Percentiles rank a stretch among this genome's conserved stretches.
These are phyloP conservation scores for Drosophila ohnishii DNA, from an alignment of 1,140 invertebrate genomes.

Conservation along the genomic window DNA sequence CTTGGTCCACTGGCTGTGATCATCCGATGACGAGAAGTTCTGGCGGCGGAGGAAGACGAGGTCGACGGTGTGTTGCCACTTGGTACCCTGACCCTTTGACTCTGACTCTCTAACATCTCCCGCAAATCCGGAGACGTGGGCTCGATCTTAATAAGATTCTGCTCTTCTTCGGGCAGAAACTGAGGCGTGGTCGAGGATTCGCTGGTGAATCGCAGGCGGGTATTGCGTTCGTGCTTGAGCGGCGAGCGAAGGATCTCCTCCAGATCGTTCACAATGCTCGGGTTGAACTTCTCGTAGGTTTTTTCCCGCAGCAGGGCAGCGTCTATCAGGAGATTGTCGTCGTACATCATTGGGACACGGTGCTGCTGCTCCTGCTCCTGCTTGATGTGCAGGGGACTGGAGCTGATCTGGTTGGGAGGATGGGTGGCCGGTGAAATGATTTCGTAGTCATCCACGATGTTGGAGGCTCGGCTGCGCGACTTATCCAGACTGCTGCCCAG, in stretches of 20 bases:
- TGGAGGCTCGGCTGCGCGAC: slow-evolving; percentile 40
- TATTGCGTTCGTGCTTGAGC: slow-evolving; percentile 66
- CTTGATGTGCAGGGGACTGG: slow-evolving; percentile 78
- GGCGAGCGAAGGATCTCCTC: slow-evolving; percentile 82
- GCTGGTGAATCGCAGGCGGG: slow-evolving; percentile 69
- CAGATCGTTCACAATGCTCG: slow-evolving; percentile 78
- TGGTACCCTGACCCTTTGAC: slow-evolving; percentile 36
- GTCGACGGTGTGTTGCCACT: slow-evolving; percentile 37
- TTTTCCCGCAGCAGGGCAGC: slow-evolving; percentile 62
- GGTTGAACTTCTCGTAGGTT: slow-evolving; percentile 75
- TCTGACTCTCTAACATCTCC: slow-evolving; percentile 70
- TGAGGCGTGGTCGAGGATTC: slow-evolving; percentile 74
- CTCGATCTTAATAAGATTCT: slow-evolving; percentile 78
- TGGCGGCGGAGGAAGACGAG: slow-evolving; percentile 44
- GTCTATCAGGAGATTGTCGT: slow-evolving; percentile 71
- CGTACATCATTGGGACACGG: slow-evolving; percentile 61
- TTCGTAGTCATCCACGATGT: slow-evolving; percentile 77
- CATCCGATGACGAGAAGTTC: slow-evolving; percentile 63
- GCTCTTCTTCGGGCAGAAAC: slow-evolving; percentile 69
- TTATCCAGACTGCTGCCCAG: slow-evolving; percentile 54
- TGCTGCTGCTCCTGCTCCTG: slow-evolving; percentile 73
- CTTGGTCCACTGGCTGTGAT: slow-evolving; percentile 45
- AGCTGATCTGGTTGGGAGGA: slow-evolving; percentile 78
- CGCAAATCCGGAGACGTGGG: slow-evolving; percentile 74
- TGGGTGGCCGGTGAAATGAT: slow-evolving; percentile 78